These are phyloP conservation scores for Mormyrops boulengeri DNA, from an alignment of 2,797 vertebrate species.

Conservation along the genomic window DNA sequence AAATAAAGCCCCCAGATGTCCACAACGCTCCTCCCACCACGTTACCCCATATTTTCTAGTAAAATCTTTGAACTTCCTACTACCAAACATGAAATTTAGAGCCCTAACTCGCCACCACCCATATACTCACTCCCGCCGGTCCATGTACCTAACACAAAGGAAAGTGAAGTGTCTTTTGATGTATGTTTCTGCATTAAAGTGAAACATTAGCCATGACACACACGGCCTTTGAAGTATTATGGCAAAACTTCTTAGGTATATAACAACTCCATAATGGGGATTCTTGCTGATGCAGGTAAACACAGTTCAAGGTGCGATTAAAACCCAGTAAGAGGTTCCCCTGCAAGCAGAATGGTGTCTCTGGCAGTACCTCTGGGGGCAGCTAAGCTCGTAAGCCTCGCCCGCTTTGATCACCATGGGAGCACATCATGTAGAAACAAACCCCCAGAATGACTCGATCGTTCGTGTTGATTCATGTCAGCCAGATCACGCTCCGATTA, in stretches of 20 bases:
- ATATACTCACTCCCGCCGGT: conserved; percentile 44
- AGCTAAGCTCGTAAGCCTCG: conserved; percentile 20
- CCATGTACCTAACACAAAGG: conserved; percentile 48
- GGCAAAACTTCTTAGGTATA: conserved; percentile 12
- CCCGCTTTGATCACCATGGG: conserved; percentile 26
- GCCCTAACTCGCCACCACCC: conserved; percentile 30
- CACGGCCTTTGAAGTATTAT: conserved; percentile 22
- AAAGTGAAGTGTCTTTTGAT: conserved; percentile 31
- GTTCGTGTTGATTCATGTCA: conserved; percentile 22
- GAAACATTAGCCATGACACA: conserved; percentile 24
- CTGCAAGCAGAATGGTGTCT: not conserved
- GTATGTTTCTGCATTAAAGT: conserved; percentile 18
- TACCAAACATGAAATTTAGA: conserved; percentile 39
- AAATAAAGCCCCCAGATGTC: not conserved
- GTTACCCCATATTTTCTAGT: not conserved
- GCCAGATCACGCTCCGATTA: not conserved
- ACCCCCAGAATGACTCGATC: conserved; percentile 5
- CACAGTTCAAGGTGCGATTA: conserved; percentile 29
- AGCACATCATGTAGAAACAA: conserved; percentile 20
- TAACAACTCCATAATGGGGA: conserved; percentile 17
- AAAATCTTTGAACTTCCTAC: conserved; percentile 51
- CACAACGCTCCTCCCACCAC: not conserved
- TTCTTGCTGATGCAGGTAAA: conserved; percentile 29
- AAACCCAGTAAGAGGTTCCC: not conserved
- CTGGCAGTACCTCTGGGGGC: conserved; percentile 22